Base-by-base conservation (phyloP, 2,797 vertebrate species). In the Hylomyscus alleni region DNA sequence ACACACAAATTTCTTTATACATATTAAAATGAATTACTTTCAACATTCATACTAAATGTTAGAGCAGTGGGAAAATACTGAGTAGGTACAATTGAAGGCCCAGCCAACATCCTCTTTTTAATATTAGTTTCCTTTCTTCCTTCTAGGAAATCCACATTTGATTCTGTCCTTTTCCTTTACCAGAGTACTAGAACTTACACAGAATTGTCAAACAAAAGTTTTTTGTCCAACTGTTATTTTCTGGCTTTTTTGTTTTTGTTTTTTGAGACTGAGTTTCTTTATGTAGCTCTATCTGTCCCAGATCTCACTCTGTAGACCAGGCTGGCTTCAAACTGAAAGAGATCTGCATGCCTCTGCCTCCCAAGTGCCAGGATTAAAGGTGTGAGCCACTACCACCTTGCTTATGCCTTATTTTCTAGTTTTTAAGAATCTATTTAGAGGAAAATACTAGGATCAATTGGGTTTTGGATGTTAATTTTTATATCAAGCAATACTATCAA, bases 111-210 rank as follows among this genome's bases (percentile, higher is more conserved):
- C 92, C 50, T 83, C 62, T 95, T 95, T 93, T 95, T 84, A 83
- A 75, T 4, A 40, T 91, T 20, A 91, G 91, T 90, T 97, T 95
- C 95, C 96, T 97, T 98, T 93, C 86, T 19, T 85, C 72, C 93
- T 98, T 95, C 86, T 91, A 86, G 93, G 85, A 94, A 97, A 90
- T n/a, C 20, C 76, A 93, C n/a, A 97, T 97, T 90, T 89, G 50
- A 90, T 89, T 93, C 34, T 95, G 26, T 93, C n/a, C 12, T 8
- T n/a, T 56, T 5, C 40, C 29, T 54, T 19, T 34, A 54, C 4
- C 15, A 20, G 44, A 60, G 20, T 54, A 54, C 17, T 62, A 92
- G 31, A 83, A 80, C 75, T 72, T 94, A 77, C 87, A 93, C 12
- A 86, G 37, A 90, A 40, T 34, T 93, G 14, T 8, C 54, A 86